Conservation (phyloP, 92 coral and sea anemone species). For the Phenganax subtilis region DNA sequence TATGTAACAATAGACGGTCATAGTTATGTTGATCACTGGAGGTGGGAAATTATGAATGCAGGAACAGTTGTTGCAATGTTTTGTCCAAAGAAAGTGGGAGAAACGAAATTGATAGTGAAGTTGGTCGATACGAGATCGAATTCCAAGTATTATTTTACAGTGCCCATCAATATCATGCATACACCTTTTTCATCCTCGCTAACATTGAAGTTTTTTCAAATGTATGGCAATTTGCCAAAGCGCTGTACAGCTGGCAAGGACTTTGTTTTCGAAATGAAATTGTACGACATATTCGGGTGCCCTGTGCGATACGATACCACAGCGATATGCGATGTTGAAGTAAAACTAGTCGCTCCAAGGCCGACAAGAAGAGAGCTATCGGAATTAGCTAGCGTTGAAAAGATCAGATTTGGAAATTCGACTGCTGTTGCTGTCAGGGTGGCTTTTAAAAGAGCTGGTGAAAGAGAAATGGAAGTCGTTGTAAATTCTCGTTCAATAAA, state of each 20-base stretch:
- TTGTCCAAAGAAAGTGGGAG: not conserved
- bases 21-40: not conserved
- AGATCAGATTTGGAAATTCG: no score
- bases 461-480: not conserved
- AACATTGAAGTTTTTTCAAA: not conserved
- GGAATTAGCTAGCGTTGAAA: no score
- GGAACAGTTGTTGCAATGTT: not conserved
- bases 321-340: no score
- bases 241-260: not conserved
- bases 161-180: not conserved
- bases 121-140: not conserved
- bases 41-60: not conserved
- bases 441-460: not conserved
- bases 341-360: no score
- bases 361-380: no score
- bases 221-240: not conserved
- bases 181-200: not conserved
- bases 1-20: not conserved
- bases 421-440: not conserved
- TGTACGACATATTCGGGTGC: not conserved
- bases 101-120: not conserved
- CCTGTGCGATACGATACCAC: no score
- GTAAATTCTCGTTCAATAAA: not conserved
- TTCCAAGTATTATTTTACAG: not conserved
- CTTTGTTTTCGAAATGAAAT: not conserved